These are phyloP conservation scores for Lissonota sp. DNA, from an alignment of 2,888 invertebrate species.

Conservation along the genomic window DNA sequence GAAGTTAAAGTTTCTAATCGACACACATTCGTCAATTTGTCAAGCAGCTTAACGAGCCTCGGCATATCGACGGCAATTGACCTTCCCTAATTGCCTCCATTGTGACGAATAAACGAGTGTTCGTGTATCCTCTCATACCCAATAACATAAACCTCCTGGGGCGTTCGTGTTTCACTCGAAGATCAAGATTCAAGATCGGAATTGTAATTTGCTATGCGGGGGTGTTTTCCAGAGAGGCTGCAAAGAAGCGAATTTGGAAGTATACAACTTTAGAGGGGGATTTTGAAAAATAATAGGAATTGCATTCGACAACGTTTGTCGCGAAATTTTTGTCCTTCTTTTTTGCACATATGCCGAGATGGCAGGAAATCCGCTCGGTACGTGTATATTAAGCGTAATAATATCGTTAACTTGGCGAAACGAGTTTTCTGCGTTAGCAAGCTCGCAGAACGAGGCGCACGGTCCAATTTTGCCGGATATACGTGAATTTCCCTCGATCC, in stretches of 20 bases:
- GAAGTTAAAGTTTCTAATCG: neutral
- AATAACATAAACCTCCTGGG: no score
- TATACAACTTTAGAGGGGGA: no score
- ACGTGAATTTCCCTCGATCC: slow-evolving; percentile 24
- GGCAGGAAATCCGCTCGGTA: slow-evolving; percentile 37
- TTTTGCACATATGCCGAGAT: neutral
- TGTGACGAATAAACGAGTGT: slow-evolving; percentile 69
- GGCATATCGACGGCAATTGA: slow-evolving; percentile 70
- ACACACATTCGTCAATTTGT: slow-evolving; percentile 65
- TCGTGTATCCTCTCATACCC: no score
- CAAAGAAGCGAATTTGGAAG: no score
- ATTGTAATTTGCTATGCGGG: no score
- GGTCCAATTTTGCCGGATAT: slow-evolving; percentile 42
- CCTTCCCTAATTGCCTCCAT: slow-evolving; percentile 72
- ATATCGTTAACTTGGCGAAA: slow-evolving; percentile 13
- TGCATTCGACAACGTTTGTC: no score
- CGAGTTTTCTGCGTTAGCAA: neutral
- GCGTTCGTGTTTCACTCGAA: no score
- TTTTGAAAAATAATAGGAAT: no score
- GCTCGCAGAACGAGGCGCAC: neutral
- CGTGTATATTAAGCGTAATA: neutral
- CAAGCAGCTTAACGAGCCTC: slow-evolving; percentile 68
- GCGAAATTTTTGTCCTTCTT: neutral
- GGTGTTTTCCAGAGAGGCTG: no score
- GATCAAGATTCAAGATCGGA: no score